Evolutionary conservation across 1,140 invertebrate genomes (phyloP).

Genomic region (Drosophila grimshawi): DNA sequence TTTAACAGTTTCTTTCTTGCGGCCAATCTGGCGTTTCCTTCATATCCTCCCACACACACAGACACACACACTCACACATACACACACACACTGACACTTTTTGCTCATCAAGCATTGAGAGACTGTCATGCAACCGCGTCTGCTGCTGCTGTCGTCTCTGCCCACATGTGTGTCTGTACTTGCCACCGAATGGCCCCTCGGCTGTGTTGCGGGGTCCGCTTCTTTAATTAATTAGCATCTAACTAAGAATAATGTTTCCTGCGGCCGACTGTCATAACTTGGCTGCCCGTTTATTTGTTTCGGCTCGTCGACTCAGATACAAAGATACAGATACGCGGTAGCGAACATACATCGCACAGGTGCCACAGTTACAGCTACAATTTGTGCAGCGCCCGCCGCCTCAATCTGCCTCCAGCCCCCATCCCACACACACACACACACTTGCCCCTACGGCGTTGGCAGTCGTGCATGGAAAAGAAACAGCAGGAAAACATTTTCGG

Average conservation of each 20-base stretch:
- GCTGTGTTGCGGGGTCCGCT: conserved; percentile 28
- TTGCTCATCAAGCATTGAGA: conserved; percentile 17
- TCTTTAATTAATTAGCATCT: conserved; percentile 79
- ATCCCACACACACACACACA: conserved; percentile 10
- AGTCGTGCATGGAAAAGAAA: conserved; percentile 46
- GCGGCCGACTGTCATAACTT: conserved; percentile 75
- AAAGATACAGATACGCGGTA: conserved; percentile 28
- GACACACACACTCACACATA: conserved; percentile 2
- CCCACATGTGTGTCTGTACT: conserved; percentile 44
- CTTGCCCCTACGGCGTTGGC: conserved; percentile 16
- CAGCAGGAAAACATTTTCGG: conserved; percentile 51
- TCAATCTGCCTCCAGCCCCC: neutral
- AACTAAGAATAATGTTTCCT: conserved; percentile 82
- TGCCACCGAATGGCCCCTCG: conserved; percentile 36
- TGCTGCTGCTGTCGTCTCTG: conserved; percentile 20
- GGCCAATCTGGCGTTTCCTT: neutral
- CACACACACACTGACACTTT: conserved; percentile 17
- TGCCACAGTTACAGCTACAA: conserved; percentile 63
- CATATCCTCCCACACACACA: conserved; percentile 24
- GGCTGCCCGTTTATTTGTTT: conserved; percentile 72
- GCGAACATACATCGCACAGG: conserved; percentile 56
- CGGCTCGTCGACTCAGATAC: conserved; percentile 44
- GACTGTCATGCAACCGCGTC: conserved; percentile 19
- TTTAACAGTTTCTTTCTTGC: conserved; percentile 11
- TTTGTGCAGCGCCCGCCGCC: conserved; percentile 27